These are phyloP conservation scores for Drosophila tsacasi DNA, from an alignment of 1,140 invertebrate genomes.

Conservation along the genomic window DNA sequence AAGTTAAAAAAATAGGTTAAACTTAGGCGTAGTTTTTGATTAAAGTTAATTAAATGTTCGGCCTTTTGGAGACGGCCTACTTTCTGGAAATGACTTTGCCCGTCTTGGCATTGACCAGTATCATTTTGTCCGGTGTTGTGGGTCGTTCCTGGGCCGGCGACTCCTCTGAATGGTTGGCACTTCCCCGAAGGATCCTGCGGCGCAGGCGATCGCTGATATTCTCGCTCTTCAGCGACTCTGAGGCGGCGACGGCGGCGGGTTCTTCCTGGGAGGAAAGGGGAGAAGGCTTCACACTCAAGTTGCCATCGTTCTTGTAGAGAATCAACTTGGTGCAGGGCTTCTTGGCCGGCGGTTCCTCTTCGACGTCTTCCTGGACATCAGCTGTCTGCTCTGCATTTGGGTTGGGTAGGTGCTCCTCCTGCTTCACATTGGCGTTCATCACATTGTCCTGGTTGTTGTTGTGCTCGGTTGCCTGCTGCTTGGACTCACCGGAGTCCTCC, in stretches of 20 bases:
- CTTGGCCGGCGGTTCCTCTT: constrained; percentile 28
- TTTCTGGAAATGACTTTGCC: constrained; percentile 80
- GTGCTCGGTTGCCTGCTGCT: constrained; percentile 49
- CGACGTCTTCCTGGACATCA: neutral
- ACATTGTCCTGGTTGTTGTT: constrained; percentile 76
- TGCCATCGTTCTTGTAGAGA: constrained; percentile 79
- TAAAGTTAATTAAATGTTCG: constrained; percentile 24
- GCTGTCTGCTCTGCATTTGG: neutral
- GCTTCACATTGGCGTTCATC: constrained; percentile 62
- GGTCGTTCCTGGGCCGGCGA: constrained; percentile 19
- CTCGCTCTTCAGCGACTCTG: constrained; percentile 38
- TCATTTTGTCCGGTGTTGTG: constrained; percentile 73
- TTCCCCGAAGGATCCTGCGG: constrained; percentile 70
- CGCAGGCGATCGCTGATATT: constrained; percentile 80
- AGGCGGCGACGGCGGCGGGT: neutral
- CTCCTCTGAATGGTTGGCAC: constrained; percentile 20
- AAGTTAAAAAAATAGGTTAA: constrained; percentile 19
- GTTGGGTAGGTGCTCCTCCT: neutral
- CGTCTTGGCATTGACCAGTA: constrained; percentile 84
- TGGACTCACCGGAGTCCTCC: constrained; percentile 2
- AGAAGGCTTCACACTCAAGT: constrained; percentile 62
- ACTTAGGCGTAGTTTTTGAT: constrained; percentile 25
- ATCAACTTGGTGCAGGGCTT: constrained; percentile 74
- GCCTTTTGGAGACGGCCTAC: constrained; percentile 43
- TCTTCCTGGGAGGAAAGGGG: constrained; percentile 31